Base-by-base conservation (phyloP, 1,140 invertebrate species). In the Helicoverpa armigera region DNA sequence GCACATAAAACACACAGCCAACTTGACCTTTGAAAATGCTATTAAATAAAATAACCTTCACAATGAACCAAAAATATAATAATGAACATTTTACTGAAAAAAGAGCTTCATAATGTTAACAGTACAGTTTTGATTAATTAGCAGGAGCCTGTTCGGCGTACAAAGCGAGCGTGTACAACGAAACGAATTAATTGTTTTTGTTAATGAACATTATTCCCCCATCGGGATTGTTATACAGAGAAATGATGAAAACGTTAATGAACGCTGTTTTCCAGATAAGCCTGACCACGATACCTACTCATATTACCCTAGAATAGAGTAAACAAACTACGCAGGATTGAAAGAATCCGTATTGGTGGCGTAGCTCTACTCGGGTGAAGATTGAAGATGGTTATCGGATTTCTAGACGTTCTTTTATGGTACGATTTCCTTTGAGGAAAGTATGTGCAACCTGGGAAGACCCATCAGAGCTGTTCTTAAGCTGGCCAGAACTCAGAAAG, bases 11-110 rank as follows among this genome's bases (percentile, higher is more conserved):
- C 16, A 50, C 63, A n/a, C 56, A 29, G 12, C 12, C 16, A 31
- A 35, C n/a, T 63, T 67, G 43, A 67, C 63, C 63, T 67, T 11
- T 16, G n/a, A 9, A 65, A 23, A 65, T 60, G 11, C 61, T 65
- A 43, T 5, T 12, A 65, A 48, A 65, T 18, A n/a, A 63, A 16
- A 35, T 35, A 35, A 2, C 13, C 13, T 60, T 60, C 29, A 2
- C 53, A 58, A n/a, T n/a, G 1, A 54, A 14, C 5, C 7, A 16
- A 9, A 16, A 56, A 56, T n/a, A 16, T n/a, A 16, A 16, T n/a
- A n/a, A 58, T 58, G 11, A 23, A 58, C 18, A 58, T 58, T 7
- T 18, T 23, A 58, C 7, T 58, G 16, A 58, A 58, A 5, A 12
- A 23, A 23, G 16, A 58, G 18, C 18, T 12, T 58, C 4, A 18